Base-by-base conservation (phyloP, 2,797 vertebrate genomes). In the Lerista edwardsae region DNA sequence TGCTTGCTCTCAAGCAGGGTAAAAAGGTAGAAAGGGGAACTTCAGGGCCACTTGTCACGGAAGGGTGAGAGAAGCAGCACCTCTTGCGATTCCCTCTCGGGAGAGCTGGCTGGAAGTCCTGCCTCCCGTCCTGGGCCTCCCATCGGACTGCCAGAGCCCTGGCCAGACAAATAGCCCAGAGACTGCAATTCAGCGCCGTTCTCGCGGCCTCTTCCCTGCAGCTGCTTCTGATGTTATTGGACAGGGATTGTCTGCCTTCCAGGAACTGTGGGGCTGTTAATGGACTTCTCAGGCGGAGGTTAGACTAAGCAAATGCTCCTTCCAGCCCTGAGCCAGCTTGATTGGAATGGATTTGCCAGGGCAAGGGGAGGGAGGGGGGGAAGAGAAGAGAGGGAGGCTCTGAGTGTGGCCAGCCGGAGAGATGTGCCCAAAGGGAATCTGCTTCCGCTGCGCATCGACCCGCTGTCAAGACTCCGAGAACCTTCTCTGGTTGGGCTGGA, bases 251-350 rank as follows among this genome's bases (percentile, higher is more conserved):
- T 84, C 23, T 11, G 57, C 75, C 80, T 86, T 89, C 86, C 91
- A 89, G 89, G 90, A 94, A 90, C 87, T 12, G 34, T 79, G 88
- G 75, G 44, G 31, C 23, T 71, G 79, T 68, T 93, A 87, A 91
- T 61, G 88, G 90, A 36, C 84, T 62, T 85, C 80, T 88, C 68
- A 11, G 72, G 90, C 83, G 75, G 79, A 84, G 79, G 61, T 75
- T 90, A 83, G 84, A 68, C 77, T 67, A 83, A 51, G 90, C 82
- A 87, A 88, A 88, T 59, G 82, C 72, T 80, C 84, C 62, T 87
- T 87, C 68, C 87, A 72, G 65, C 61, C 51, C 84, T 80, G 78
- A 79, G 83, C 69, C 73, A 68, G 81, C 69, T 84, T 80, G 75
- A 75, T 89, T 87, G 86, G 89, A 91, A 86, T 34, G 75, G 87